Evolutionary conservation across 2,797 vertebrate genomes (phyloP), one percentile per base, ranked within the genome.

Genomic region (Periophthalmus magnuspinnatus): DNA sequence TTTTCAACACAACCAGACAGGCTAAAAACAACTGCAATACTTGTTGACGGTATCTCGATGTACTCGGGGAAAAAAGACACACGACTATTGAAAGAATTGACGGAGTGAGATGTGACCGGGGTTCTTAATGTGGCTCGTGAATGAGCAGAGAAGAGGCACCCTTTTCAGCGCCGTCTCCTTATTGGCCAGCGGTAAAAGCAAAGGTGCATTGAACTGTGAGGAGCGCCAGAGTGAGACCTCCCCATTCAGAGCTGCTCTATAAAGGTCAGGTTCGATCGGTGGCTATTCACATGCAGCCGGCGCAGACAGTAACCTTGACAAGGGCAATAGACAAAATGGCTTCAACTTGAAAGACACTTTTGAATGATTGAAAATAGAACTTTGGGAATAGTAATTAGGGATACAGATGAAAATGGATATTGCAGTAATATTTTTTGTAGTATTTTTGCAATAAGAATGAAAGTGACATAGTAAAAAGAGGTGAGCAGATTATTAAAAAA

Each of bases 231-330:
- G 48, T 33, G 72, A 71, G 69, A 52, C 38, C 55, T 52, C 68
- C 70, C 69, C 61, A 64, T 57, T 60, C 28, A 54, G 70, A n/a
- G 66, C 56, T 66, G 77, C 74, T 69, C 19, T 67, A 38, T 61
- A 71, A 86, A 87, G 84, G 82, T 85, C 79, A 80, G 72, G 60
- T 83, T 83, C 70, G 60, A 86, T 86, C 72, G 52, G 52, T 59
- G 68, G 67, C 75, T 74, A 79, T 87, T 88, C 80, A 80, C 21
- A 88, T 86, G 81, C 79, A 77, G 67, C 55, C 7, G 57, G 80
- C 67, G 74, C 52, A 74, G 61, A 79, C 75, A 33, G 66, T 69
- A 59, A 82, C 86, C 82, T 90, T 87, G 81, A 74, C 41, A 56
- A 72, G 79, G 74, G 64, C 81, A 14, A 62, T 1, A 50, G 47